Evolutionary conservation across 2,113 vertebrate species (phyloP).

Genomic region (Chrysochloris asiatica): DNA sequence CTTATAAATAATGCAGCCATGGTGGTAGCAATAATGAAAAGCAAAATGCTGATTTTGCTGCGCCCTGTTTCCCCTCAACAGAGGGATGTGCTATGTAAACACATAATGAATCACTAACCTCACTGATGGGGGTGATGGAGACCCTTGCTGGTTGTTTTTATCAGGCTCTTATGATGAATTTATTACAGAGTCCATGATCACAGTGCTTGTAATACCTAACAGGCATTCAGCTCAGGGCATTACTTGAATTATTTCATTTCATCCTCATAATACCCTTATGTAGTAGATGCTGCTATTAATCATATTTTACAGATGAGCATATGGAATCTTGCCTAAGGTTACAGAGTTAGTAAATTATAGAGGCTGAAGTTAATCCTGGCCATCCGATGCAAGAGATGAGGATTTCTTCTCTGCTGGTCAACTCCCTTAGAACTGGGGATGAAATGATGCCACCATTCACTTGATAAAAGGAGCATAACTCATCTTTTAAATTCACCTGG

Average conservation of each 20-base stretch:
- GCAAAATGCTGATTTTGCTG: background rate
- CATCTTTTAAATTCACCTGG: background rate
- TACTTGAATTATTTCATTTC: background rate
- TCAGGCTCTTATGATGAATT: background rate
- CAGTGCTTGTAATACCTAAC: background rate
- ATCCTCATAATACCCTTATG: background rate
- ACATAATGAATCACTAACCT: background rate
- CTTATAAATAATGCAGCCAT: background rate
- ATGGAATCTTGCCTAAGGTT: background rate
- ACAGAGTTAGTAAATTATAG: background rate
- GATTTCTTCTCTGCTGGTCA: background rate
- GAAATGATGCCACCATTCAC: background rate
- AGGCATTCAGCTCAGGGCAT: background rate
- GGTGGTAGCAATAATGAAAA: background rate
- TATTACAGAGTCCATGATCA: background rate
- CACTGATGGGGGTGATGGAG: background rate
- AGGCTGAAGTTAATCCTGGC: background rate
- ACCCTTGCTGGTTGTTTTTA: constrained; percentile 27
- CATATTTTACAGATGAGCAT: background rate
- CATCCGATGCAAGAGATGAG: background rate
- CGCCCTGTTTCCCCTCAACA: background rate
- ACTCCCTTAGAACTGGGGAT: background rate
- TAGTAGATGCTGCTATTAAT: background rate
- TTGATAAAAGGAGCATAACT: background rate
- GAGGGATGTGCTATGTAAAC: constrained; percentile 20